Evolutionary conservation across 53 echinoderm and acorn worm genomes (phyloP), one percentile per base, ranked within the genome.

Genomic region (Apostichopus leukothele): DNA sequence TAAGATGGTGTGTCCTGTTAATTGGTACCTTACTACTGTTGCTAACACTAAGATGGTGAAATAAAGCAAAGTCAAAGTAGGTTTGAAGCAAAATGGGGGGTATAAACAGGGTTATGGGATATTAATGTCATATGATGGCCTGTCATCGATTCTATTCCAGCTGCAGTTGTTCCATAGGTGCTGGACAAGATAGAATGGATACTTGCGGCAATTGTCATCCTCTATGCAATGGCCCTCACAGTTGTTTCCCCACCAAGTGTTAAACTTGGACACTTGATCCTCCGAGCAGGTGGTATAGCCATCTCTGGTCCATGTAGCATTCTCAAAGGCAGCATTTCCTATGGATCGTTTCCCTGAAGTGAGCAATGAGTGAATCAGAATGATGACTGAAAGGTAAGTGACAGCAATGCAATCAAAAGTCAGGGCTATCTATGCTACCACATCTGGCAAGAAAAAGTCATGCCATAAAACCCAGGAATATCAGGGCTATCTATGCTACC

Each of bases 141-240:
- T 87, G 21, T 92, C 93, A n/a, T 53, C 53, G 11, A 57, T 78
- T 9, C 74, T 89, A 79, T 94, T 90, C 96, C 96, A 96, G 71
- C 81, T 91, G 88, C 96, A 96, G 79, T 96, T 96, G 71, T 96
- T 96, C 96, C 96, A 96, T 60, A 96, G 92, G 81, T 96, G 96
- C 50, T 96, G 93, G 26, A 86, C 89, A 53, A 96, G 88, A 78
- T 87, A 96, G 60, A 89, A 79, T 2, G 93, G 91, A 53, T 94
- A 96, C 18, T 94, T 85, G 5, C 93, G 75, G 83, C 96, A 96
- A 90, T 96, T 96, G 88, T 94, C 91, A 75, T 96, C 94, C 53
- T 90, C 90, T 14, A 75, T 83, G 79, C 96, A 94, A 73, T 93
- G 86, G n/a, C 92, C 93, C 19, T 89, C 77, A 22, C 96, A 96